Evolutionary conservation across 2,113 vertebrate species (phyloP), one percentile per base, ranked within the genome.

Genomic region (Todiramphus saurophagus): DNA sequence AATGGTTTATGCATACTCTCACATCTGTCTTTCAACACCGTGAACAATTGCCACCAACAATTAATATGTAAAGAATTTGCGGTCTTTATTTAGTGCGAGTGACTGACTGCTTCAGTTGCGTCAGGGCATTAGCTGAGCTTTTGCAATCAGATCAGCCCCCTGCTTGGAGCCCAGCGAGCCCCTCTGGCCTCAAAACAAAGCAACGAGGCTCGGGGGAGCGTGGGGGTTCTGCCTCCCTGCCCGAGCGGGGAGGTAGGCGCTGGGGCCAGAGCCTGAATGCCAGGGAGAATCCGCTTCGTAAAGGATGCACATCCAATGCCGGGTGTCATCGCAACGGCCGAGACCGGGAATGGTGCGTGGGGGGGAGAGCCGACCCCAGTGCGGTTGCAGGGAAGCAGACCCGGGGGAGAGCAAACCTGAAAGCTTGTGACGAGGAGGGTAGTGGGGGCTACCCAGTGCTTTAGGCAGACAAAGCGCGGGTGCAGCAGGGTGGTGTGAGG

Each of bases 41-140:
- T 4, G 8, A 95, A 94, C 91, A 94, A 96, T 96, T 69, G 89
- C 62, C 94, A 93, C 87, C 83, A 85, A 30, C 91, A 96, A 97
- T 96, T 94, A 95, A 80, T 79, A 92, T 74, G 91, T 93, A 35
- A 87, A 64, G 91, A 93, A 93, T 97, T 93, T 92, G 83, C 13
- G 67, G 79, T 51, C 53, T 93, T 81, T 70, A 70, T 93, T 89
- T 89, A 43, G 70, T 43, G 63, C 30, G 66, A 41, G 56, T 59
- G 73, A 48, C 2, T 83, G 92, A 70, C 74, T 37, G 93, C 70
- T 87, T 56, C 21, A 1, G 20, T 87, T 76, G 84, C 25, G 8
- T 83, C 94, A 92, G 94, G 93, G 76, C 39, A 0, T 53, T 63
- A 89, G 94, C 94, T 82, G 90, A 91, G 79, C 48, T 66, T 64